phyloP scores from a whole-genome alignment of 1,140 invertebrate genomes.

The Drosophila bocqueti region DNA sequence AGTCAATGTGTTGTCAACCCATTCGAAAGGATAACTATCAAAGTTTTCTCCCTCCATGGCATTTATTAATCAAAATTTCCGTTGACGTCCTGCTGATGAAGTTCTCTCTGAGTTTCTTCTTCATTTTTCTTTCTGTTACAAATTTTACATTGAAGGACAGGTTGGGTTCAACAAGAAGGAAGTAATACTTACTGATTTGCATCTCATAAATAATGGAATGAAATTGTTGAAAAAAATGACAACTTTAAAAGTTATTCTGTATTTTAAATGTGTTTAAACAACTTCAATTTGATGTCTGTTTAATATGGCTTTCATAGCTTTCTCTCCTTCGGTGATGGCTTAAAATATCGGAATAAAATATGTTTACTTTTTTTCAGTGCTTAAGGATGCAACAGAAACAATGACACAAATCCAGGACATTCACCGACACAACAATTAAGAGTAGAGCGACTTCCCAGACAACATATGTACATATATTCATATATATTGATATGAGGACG shows the following conservation, averaged over 20 bases:
- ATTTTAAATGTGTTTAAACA: neutral
- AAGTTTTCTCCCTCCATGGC: neutral
- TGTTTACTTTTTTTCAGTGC: no score
- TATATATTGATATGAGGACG: neutral
- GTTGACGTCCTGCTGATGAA: conserved; percentile 35
- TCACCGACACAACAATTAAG: neutral
- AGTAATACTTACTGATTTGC: conserved; percentile 13
- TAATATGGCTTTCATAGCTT: neutral
- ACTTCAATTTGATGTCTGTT: neutral
- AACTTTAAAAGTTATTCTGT: conserved; percentile 1
- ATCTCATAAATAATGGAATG: conserved; percentile 13
- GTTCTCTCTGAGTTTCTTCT: conserved; percentile 14
- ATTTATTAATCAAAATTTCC: conserved; percentile 44
- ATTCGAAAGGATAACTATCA: conserved; percentile 38
- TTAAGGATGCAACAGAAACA: neutral
- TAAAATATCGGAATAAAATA: neutral
- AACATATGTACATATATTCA: neutral
- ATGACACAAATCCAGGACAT: neutral
- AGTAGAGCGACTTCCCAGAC: neutral
- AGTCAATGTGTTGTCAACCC: conserved; percentile 35
- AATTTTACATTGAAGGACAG: conserved; percentile 8
- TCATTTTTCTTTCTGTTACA: neutral
- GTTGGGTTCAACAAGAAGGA: conserved; percentile 1
- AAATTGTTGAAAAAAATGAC: neutral
- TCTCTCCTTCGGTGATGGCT: neutral